Evolutionary conservation across 1,140 invertebrate species (phyloP), one percentile per base, ranked within the genome.

Genomic region (Drosophila ohnishii): DNA sequence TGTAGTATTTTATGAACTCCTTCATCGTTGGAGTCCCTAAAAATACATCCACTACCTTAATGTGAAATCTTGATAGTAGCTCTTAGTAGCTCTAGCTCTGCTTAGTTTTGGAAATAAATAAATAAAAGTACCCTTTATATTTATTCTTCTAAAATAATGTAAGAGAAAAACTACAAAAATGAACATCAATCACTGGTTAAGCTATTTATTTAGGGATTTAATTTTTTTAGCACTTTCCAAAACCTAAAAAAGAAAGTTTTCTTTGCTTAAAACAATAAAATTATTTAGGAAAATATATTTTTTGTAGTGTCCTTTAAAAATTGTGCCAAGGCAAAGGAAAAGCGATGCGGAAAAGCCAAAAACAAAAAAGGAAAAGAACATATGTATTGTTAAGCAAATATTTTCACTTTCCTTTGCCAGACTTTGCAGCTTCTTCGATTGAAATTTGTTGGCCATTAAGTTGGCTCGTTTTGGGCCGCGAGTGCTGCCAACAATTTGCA

Each of bases 371-470:
- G 3, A 32, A 50, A 50, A 30, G 5, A n/a, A 50, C 28, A 30
- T 30, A 32, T 50, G 47, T 50, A 32, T 50, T 50, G 47, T 71
- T 47, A 53, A 63, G 82, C 59, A 87, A 82, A 85, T 76, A 76
- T 76, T 75, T 86, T 86, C 78, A 81, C 75, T 79, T 73, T 82
- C 45, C 59, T 66, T 61, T 61, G 34, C 25, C 30, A 59, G 39
- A 11, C 56, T 56, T 50, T 37, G 47, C 16, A 25, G 53, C 56
- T 51, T 63, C 75, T 85, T 73, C 81, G 78, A 86, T 86, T 87
- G 70, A 74, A 82, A 87, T 82, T 86, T 82, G 83, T 86, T 86
- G 66, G 62, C 78, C 82, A 86, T 86, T 86, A 82, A 87, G 79
- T 86, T 69, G 64, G 70, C 75, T 86, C 83, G 56, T 75, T 78